Percentiles rank a stretch among this genome's conserved stretches.
phyloP scores from a whole-genome alignment of 1,140 invertebrate species.

The Phenacoccus solenopsis region DNA sequence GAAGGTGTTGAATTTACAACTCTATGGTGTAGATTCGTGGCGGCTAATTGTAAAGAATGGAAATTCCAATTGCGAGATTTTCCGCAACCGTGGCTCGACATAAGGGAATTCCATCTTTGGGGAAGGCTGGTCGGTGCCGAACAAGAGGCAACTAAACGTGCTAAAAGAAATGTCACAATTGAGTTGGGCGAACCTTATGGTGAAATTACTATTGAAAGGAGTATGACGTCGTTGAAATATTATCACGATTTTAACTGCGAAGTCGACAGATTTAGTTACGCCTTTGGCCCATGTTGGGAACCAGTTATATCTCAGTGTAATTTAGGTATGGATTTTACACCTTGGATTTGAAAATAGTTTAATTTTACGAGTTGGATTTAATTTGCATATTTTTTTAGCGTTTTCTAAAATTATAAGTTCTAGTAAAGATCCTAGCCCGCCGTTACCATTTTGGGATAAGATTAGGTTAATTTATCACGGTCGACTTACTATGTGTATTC shows the following conservation, averaged over 20 bases:
- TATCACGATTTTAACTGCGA: slow-evolving; percentile 97
- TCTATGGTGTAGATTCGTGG: slow-evolving; percentile 80
- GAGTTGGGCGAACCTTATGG: slow-evolving; percentile 64
- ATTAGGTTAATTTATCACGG: slow-evolving; percentile 86
- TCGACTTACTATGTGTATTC: slow-evolving; percentile 69
- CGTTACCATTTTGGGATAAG: slow-evolving; percentile 96
- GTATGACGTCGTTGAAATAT: slow-evolving; percentile 90
- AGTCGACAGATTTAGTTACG: slow-evolving; percentile 72
- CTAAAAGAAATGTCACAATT: slow-evolving; percentile 53
- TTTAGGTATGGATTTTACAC: slow-evolving; percentile 45
- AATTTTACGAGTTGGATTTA: neutral
- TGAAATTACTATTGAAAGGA: slow-evolving; percentile 56
- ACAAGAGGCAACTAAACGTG: slow-evolving; percentile 62
- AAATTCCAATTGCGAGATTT: slow-evolving; percentile 88
- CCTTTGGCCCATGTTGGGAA: slow-evolving; percentile 98
- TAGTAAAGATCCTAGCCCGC: slow-evolving; percentile 83
- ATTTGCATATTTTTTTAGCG: slow-evolving; percentile 37
- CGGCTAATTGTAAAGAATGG: slow-evolving; percentile 67
- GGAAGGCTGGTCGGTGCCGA: slow-evolving; percentile 84
- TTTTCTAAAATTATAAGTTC: slow-evolving; percentile 76
- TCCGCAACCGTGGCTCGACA: slow-evolving; percentile 77
- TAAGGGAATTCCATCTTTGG: slow-evolving; percentile 71
- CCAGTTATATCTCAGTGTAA: slow-evolving; percentile 93
- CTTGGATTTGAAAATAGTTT: neutral
- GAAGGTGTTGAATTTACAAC: slow-evolving; percentile 82